Evolutionary conservation across 2,113 vertebrate species (phyloP), one percentile per base, ranked within the genome.

Genomic region (Podiceps cristatus): DNA sequence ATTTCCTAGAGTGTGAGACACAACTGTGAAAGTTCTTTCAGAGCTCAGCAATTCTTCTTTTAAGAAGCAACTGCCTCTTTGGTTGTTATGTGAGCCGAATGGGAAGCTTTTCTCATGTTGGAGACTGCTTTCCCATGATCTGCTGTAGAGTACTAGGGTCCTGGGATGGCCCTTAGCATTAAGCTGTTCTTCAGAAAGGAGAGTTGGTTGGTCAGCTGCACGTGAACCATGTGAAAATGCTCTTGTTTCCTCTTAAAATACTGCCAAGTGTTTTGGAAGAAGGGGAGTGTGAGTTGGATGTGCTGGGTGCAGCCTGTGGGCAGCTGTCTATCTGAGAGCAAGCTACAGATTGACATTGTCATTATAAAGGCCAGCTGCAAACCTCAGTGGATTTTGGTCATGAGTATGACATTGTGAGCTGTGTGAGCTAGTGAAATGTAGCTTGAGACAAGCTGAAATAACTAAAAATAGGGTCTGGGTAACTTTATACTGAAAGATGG

Each of bases 221-320:
- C n/a, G 24, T 50, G 9, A 42, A 4, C 13, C 1, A 0, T 0
- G 0, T 33, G 29, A 24, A 49, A 74, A 11, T 3, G 3, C 7
- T 28, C 5, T 4, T 7, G 10, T 64, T 49, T 55, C 44, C n/a
- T 67, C 71, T 83, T 27, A 19, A 52, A 79, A 50, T 20, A 2
- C 27, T 56, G 0, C 16, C 1, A 7, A 3, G 14, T 44, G 0
- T 25, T 62, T n/a, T 35, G 64, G 44, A n/a, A 85, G 42, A 60
- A 29, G 31, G 7, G 5, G 64, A 52, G 15, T 0, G 15, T 0
- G 3, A 16, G 44, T 24, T 29, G 66, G 9, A 6, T 35, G n/a
- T 35, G 9, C 33, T 0, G 0, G 60, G 42, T 18, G 11, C 52
- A 55, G 58, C 14, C 44, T 1, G 4, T n/a, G 47, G 29, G 44